phyloP scores from a whole-genome alignment of 2,888 invertebrate species.

The Conchocele bisecta region DNA sequence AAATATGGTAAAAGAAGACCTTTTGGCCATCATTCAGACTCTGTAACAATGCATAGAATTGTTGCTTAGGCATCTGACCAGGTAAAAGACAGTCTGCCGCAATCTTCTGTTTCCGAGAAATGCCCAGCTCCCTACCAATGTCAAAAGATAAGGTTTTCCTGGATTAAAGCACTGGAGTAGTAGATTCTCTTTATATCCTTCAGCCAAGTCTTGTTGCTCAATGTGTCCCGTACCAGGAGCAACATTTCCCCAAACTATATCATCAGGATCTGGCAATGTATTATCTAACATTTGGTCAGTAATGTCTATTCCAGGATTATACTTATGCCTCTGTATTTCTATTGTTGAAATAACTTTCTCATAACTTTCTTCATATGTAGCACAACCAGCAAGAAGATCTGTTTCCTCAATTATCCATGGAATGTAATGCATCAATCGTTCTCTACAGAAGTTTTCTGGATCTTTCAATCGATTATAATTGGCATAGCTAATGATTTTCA shows the following conservation, averaged over 20 bases:
- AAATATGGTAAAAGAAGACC: conserved; percentile 37
- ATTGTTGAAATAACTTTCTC: no score
- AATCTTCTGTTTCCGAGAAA: conserved; percentile 10
- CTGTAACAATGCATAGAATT: conserved; percentile 27
- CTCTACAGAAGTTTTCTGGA: conserved; percentile 62
- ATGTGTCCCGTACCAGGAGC: no score
- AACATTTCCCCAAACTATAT: no score
- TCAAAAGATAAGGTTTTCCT: no score
- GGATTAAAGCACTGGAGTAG: no score
- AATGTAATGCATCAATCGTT: conserved; percentile 68
- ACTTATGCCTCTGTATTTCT: no score
- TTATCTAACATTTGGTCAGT: no score
- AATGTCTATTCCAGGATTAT: no score
- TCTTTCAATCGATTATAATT: conserved; percentile 54
- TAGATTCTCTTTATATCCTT: no score
- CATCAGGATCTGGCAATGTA: no score
- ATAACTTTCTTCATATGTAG: conserved; percentile 32
- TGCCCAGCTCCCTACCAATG: conserved; percentile 43
- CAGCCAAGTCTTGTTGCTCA: no score
- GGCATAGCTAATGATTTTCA: no score
- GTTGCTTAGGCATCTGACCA: conserved; percentile 20
- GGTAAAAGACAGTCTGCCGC: conserved; percentile 8
- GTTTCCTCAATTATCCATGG: conserved; percentile 71
- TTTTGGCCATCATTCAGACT: conserved; percentile 36
- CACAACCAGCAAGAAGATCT: conserved; percentile 15